A percentile compares a stretch with the other conserved stretches of the same genome.
phyloP scores from a whole-genome alignment of 2,888 invertebrate genomes.

The Gnatocerus cornutus region DNA sequence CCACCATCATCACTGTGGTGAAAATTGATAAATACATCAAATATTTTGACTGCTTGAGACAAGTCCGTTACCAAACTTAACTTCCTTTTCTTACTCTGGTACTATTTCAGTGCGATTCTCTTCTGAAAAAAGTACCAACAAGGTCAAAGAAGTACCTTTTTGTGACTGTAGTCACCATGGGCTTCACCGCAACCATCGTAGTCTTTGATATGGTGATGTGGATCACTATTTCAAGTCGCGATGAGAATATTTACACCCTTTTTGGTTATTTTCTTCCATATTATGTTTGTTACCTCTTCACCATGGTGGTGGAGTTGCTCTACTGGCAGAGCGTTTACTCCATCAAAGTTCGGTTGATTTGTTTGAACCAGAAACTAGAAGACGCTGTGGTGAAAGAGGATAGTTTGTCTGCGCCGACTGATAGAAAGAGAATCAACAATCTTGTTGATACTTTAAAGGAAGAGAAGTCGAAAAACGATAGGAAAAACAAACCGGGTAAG shows the following conservation, averaged over 20 bases:
- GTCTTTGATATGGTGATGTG: conserved; percentile 22
- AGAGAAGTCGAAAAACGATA: not conserved
- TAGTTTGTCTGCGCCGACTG: not conserved
- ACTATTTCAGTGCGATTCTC: not conserved
- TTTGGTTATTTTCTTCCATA: conserved; percentile 18
- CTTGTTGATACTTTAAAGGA: conserved; percentile 15
- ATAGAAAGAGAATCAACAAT: conserved; percentile 28
- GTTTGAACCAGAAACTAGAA: conserved; percentile 19
- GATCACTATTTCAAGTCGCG: not conserved
- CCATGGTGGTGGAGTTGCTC: conserved; percentile 13
- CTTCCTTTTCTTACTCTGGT: not conserved
- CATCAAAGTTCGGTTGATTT: conserved; percentile 7
- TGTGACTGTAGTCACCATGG: conserved; percentile 2
- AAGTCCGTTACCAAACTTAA: not conserved
- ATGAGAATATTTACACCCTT: not conserved
- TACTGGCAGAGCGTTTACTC: conserved; percentile 26
- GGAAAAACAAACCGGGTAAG: not conserved
- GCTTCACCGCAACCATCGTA: conserved; percentile 7
- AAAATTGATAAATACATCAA: conserved; percentile 12
- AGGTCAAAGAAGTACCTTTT: conserved; percentile 1
- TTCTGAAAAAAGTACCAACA: not conserved
- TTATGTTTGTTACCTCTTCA: conserved; percentile 25
- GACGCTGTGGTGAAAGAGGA: not conserved
- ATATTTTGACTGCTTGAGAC: conserved; percentile 19
- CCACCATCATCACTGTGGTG: not conserved